Conservation (phyloP, 1,140 invertebrate species). For the Akabosia matsudoensis region DNA sequence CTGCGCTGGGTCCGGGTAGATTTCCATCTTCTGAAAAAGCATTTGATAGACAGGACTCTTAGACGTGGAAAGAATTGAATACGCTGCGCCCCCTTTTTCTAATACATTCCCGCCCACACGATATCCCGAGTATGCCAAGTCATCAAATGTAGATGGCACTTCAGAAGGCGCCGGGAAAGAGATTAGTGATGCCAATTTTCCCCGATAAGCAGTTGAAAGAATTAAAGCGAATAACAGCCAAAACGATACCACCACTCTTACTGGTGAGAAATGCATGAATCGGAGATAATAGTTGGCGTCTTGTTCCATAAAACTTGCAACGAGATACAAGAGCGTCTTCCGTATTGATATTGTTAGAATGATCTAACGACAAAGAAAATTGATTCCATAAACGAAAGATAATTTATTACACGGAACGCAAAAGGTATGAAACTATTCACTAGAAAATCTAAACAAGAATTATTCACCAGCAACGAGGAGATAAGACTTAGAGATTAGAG, state of each 20-base stretch:
- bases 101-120: neutral
- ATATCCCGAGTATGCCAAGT: conserved; percentile 1
- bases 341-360: no score
- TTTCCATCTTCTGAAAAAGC: neutral
- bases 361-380: no score
- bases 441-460: no score
- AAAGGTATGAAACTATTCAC: no score
- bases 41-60: neutral
- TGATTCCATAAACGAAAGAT: no score
- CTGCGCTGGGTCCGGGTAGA: neutral
- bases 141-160: conserved; percentile 3
- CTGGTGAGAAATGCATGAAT: neutral
- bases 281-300: neutral
- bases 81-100: neutral
- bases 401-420: no score
- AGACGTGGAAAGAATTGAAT: neutral
- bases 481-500: no score
- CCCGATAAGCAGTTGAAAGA: neutral
- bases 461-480: no score
- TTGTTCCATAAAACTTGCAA: conserved; percentile 1
- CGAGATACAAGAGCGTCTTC: no score
- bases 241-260: neutral
- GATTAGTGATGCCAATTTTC: neutral
- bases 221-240: conserved; percentile 13
- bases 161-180: neutral